Base-by-base conservation (phyloP, 2,797 vertebrate genomes). In the Pampus argenteus region DNA sequence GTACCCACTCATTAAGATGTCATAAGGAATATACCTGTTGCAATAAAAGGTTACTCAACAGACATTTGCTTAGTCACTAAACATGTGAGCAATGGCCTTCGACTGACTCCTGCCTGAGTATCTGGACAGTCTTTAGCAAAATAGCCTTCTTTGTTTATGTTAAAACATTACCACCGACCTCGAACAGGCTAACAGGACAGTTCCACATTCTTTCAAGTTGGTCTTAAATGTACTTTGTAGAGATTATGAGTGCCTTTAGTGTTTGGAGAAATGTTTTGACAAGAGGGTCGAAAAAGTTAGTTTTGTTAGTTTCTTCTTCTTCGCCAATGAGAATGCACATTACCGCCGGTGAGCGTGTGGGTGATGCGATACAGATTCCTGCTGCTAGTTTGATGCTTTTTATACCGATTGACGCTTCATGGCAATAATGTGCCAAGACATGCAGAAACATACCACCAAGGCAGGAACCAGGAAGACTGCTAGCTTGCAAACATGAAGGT, bases 1-100 rank as follows among this genome's bases (percentile, higher is more conserved):
- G 45, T 59, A 78, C 71, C 60, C 74, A 66, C 56, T 87, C 72
- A 86, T 84, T 88, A 79, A 82, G 52, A 76, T 74, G 80, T 87
- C 84, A 85, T 42, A 54, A n/a, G 59, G 48, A 70, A 75, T 82
- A 85, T 86, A 88, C 74, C 86, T 83, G 66, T 50, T 57, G 61
- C 66, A 83, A 74, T 76, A 87, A 85, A 89, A 88, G 59, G 67
- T 68, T 54, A 51, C n/a, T 63, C 58, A 73, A 48, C 72, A 81
- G 76, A 66, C 60, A 51, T 88, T 74, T 82, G 78, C 77, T 84
- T 58, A 42, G 73, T 90, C 79, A 74, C 74, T 73, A 64, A 70
- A 77, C 20, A n/a, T 73, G 56, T 63, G 60, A 86, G 71, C 36
- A 66, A 64, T 55, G n/a, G 58, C 17, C 57, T 71, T 64, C 20